Evolutionary conservation across 23 tunicate species (phyloP), one percentile per base, ranked within the genome.

Genomic region (Botrylloides violaceus): DNA sequence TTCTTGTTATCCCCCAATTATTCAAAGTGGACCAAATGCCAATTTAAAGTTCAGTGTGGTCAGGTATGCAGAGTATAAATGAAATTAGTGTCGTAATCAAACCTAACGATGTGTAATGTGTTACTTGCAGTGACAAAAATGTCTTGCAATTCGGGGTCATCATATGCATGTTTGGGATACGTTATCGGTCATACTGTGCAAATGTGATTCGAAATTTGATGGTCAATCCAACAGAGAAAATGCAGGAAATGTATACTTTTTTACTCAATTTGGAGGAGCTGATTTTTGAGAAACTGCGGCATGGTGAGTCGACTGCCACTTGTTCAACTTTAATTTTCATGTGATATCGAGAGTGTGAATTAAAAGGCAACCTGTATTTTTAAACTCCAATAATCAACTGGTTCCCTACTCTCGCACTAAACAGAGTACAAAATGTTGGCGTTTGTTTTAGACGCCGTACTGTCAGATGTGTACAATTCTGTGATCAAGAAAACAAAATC

Each of bases 121-220:
- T 15, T 31, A 20, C 43, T 24, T 29, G 1, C 66, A 90, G 97
- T 38, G 86, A 90, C 48, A 90, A 90, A 49, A 83, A 85, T 70
- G 70, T 59, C 22, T 66, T 95, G 49, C 99, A 95, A 34, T 95
- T 95, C 64, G 99, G 99, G 3, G 85, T 89, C 35, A 83, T 95
- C 61, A 79, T 95, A 21, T 84, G 87, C 36, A 87, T 87, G 88
- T 70, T 95, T 55, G 99, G 99, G 0, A 65, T 87, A 2, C 73
- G 99, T 20, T 95, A 95, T 62, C 85, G 89, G 2, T 82, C 89
- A 24, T 95, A 95, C 68, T 95, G 99, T 38, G 78, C 99, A 62
- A 95, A 95, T 47, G 74, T 84, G 49, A 96, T 87, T 1, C 92
- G 99, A 22, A 95, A 95, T 12, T 50, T 87, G 82, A 76, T 94